Base-by-base conservation (phyloP, 2,113 vertebrate genomes). In the Lipophrys pholis region DNA sequence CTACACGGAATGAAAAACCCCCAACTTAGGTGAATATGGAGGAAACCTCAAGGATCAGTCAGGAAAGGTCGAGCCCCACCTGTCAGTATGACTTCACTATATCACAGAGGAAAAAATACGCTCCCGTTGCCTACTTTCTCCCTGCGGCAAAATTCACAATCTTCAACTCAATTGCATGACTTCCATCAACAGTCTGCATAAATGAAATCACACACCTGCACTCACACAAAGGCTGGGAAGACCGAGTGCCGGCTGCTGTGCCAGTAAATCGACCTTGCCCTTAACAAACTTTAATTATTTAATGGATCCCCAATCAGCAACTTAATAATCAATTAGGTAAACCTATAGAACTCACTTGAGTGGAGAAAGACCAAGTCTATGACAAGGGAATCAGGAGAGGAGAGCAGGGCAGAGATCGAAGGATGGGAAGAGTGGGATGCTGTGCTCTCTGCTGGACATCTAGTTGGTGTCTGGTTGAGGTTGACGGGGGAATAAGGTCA, bases 281-380 rank as follows among this genome's bases (percentile, higher is more conserved):
- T 87, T 92, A 93, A 94, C 84, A 82, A 92, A 92, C 87, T 92
- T 92, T 90, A 94, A 94, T 93, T 87, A 87, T 91, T 91, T 90
- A 93, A 94, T 91, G 93, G 92, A 93, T 92, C 83, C 69, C 73
- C 81, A 91, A 93, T 93, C 90, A 92, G 83, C 77, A 66, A 88
- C 82, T 91, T 93, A 91, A 93, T 93, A 93, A 93, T 94, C 93
- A 90, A 92, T 94, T 93, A 93, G 82, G 82, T 84, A 94, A 93
- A 93, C 86, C 88, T 70, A 74, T 89, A 79, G 86, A 89, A 89
- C 72, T 88, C 87, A 80, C 65, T 91, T 70, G 60, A 73, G 88
- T 53, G 80, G 64, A 79, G 78, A 85, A 62, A 83, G 72, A 17
- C 5, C 14, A 52, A 66, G 53, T 77, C 61, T 82, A 87, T 83